Percentiles rank a stretch among this genome's conserved stretches.
phyloP scores from a whole-genome alignment of 2,113 vertebrate genomes.

The Syngnathus typhle region DNA sequence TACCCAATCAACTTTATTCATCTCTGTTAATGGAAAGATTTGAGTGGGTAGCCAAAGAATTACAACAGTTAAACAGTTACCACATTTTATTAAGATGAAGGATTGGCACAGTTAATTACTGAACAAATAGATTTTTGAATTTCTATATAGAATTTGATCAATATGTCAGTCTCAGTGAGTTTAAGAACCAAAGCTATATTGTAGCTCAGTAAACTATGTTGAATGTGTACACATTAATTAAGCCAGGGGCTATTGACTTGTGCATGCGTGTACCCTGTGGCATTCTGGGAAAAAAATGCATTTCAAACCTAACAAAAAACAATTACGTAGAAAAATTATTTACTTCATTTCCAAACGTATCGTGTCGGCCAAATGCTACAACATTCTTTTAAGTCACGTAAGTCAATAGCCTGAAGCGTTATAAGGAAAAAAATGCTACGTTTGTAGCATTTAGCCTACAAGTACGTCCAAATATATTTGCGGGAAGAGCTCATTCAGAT shows the following conservation, averaged over 20 bases:
- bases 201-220: background rate
- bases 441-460: too few species aligned
- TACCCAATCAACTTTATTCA: conserved; percentile 13
- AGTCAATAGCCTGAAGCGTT: too few species aligned
- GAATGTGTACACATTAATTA: background rate
- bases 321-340: too few species aligned
- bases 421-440: too few species aligned
- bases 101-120: background rate
- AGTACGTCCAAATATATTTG: background rate
- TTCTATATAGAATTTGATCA: background rate
- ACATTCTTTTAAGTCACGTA: too few species aligned
- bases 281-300: too few species aligned
- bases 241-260: too few species aligned
- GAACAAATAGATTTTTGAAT: background rate
- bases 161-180: background rate
- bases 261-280: too few species aligned
- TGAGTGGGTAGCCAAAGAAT: conserved; percentile 6
- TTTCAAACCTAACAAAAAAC: too few species aligned
- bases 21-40: conserved; percentile 9
- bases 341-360: too few species aligned
- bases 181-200: background rate
- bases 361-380: too few species aligned
- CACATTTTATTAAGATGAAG: background rate
- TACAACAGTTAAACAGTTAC: background rate
- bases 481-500: background rate